phyloP scores from a whole-genome alignment of 2,888 invertebrate genomes.

The Uloborus plumipes region DNA sequence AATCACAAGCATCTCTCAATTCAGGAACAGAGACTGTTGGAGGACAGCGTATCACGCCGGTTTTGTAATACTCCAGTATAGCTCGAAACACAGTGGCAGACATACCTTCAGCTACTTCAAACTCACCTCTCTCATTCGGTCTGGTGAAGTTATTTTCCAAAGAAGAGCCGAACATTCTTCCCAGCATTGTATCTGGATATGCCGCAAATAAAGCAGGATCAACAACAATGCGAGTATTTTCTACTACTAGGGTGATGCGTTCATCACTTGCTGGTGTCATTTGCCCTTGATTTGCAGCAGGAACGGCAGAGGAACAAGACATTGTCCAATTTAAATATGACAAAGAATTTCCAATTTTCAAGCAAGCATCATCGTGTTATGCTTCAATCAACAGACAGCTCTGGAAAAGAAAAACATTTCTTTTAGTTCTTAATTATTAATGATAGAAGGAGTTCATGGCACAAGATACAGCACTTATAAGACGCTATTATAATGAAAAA shows the following conservation, averaged over 20 bases:
- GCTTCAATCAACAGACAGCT: no score
- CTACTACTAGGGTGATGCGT: constrained; percentile 90
- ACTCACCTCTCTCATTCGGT: constrained; percentile 96
- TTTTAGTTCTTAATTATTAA: no score
- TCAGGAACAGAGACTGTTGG: constrained; percentile 96
- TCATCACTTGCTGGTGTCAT: constrained; percentile 65
- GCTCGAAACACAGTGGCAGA: constrained; percentile 95
- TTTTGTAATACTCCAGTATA: constrained; percentile 90
- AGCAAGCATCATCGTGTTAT: no score
- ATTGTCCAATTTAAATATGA: background rate
- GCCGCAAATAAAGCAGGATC: constrained; percentile 93
- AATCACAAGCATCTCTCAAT: constrained; percentile 97
- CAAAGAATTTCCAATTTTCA: no score
- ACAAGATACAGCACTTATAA: no score
- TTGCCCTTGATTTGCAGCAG: constrained; percentile 23
- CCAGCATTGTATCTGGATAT: constrained; percentile 98
- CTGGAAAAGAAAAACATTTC: no score
- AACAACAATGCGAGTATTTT: constrained; percentile 93
- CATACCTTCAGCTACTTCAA: constrained; percentile 96
- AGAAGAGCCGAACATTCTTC: constrained; percentile 96
- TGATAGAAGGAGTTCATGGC: no score
- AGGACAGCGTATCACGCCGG: constrained; percentile 92
- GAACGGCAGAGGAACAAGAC: constrained; percentile 3
- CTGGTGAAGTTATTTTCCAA: constrained; percentile 85
- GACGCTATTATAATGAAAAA: no score